Conservation (phyloP, 2,888 invertebrate species). For the Homarus gammarus region DNA sequence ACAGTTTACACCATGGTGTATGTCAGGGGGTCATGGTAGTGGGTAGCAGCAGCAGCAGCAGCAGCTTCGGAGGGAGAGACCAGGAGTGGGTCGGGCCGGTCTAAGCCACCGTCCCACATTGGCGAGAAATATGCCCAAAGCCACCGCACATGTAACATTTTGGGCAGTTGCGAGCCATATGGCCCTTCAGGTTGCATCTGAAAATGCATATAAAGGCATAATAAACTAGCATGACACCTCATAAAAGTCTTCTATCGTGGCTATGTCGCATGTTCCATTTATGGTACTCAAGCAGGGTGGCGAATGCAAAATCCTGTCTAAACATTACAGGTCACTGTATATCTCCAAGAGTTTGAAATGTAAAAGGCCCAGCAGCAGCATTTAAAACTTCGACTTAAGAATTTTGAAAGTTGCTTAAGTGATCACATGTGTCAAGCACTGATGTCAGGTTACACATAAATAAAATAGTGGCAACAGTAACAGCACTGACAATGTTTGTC, state of each 20-base stretch:
- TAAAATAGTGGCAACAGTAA: not conserved
- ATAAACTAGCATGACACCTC: conserved; percentile 41
- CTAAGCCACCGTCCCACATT: conserved; percentile 77
- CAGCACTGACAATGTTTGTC: too few species aligned
- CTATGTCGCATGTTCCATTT: not conserved
- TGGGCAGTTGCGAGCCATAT: conserved; percentile 80
- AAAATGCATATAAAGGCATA: conserved; percentile 64
- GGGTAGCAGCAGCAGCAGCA: conserved; percentile 43
- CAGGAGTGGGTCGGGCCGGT: conserved; percentile 62
- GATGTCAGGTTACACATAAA: not conserved
- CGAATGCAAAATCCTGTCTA: conserved; percentile 10
- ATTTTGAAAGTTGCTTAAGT: not conserved
- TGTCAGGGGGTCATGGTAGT: conserved; percentile 48
- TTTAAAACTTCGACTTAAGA: not conserved
- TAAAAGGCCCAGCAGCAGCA: not conserved
- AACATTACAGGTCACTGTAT: conserved; percentile 6
- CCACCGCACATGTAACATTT: conserved; percentile 81
- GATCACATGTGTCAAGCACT: not conserved
- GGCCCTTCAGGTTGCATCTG: conserved; percentile 80
- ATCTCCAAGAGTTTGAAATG: conserved; percentile 21
- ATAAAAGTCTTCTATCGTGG: conserved; percentile 6
- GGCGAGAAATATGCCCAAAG: conserved; percentile 80
- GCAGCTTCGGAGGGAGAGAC: conserved; percentile 72
- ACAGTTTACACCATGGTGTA: conserved; percentile 36
- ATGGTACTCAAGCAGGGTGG: conserved; percentile 14